These are phyloP conservation scores for Sebastes schlegelii DNA, from an alignment of 2,113 vertebrate genomes.

Conservation along the genomic window DNA sequence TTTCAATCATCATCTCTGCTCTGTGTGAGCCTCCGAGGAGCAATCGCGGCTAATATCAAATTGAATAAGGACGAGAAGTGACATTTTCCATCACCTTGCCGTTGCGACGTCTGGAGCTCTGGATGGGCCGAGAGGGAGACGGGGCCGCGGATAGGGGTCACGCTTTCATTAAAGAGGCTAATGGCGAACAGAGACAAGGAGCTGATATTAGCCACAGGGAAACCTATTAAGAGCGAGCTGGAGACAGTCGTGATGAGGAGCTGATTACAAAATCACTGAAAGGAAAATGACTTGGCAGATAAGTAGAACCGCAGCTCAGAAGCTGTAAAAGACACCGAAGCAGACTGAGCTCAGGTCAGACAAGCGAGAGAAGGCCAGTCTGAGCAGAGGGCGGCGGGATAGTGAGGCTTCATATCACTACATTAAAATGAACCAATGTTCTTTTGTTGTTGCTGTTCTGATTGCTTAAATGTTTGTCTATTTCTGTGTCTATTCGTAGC, in stretches of 20 bases:
- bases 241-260: constrained; percentile 59
- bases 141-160: constrained; percentile 55
- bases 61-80: constrained; percentile 56
- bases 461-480: not conserved
- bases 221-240: constrained; percentile 57
- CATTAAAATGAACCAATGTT: not conserved
- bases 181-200: constrained; percentile 60
- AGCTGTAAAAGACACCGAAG: constrained; percentile 35
- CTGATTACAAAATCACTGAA: constrained; percentile 73
- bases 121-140: constrained; percentile 49
- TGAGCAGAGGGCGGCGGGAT: not conserved
- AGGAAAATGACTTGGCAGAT: constrained; percentile 65
- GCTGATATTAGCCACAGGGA: constrained; percentile 68
- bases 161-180: constrained; percentile 72
- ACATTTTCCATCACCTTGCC: constrained; percentile 59
- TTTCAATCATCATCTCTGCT: not conserved
- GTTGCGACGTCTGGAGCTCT: constrained; percentile 34
- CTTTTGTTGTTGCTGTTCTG: not conserved
- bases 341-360: constrained; percentile 14
- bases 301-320: constrained; percentile 35
- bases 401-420: not conserved
- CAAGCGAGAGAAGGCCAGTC: not conserved
- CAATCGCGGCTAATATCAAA: constrained; percentile 34
- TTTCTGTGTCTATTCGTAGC: too few species aligned
- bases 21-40: constrained; percentile 27